Percentiles rank a stretch among this genome's conserved stretches.
phyloP scores from a whole-genome alignment of 2,113 vertebrate genomes.

The Phalacrocorax carbo region DNA sequence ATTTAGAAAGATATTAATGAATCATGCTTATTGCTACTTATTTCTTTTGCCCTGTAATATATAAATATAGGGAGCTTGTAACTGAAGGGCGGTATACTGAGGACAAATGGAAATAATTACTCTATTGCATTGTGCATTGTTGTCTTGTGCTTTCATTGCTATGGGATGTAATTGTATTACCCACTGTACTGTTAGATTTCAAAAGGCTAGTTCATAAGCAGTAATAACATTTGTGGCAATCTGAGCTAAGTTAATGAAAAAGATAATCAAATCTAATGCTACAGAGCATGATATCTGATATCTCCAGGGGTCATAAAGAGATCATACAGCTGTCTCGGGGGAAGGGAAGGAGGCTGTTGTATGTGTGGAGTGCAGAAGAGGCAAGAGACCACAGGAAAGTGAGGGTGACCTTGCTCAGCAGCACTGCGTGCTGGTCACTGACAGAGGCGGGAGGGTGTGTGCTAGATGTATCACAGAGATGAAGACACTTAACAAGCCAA shows the following conservation, averaged over 20 bases:
- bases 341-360: not conserved
- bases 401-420: constrained; percentile 26
- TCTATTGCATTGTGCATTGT: not conserved
- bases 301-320: constrained; percentile 2
- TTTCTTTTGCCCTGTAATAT: not conserved
- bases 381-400: not conserved
- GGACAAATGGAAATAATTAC: not conserved
- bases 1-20: not conserved
- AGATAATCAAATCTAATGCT: constrained; percentile 54
- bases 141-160: not conserved
- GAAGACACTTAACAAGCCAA: not conserved
- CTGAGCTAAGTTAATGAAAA: constrained; percentile 63
- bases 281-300: constrained; percentile 17
- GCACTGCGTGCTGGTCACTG: not conserved
- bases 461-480: not conserved
- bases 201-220: constrained; percentile 51
- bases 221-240: constrained; percentile 59
- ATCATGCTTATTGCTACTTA: not conserved
- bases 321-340: not conserved
- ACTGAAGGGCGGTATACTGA: not conserved
- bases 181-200: constrained; percentile 27
- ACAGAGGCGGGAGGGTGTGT: not conserved
- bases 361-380: not conserved
- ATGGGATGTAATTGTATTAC: constrained; percentile 23
- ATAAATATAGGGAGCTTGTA: not conserved